phyloP scores from a whole-genome alignment of 1,140 invertebrate species.

The Drosophila seguyi region DNA sequence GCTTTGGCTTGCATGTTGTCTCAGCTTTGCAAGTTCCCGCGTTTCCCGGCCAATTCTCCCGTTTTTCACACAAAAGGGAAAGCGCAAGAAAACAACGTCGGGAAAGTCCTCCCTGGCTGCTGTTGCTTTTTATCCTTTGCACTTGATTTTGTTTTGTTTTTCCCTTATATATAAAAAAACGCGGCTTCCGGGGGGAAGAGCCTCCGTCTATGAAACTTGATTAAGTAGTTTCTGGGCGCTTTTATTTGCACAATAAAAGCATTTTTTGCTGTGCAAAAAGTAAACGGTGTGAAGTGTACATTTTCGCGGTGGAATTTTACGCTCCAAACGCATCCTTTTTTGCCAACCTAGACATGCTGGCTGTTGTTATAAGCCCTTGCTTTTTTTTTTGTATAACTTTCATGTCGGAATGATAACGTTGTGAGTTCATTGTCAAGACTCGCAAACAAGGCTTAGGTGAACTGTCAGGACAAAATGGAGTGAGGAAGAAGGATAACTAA shows the following conservation, averaged over 20 bases:
- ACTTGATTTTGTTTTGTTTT: slow-evolving; percentile 56
- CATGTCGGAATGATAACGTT: slow-evolving; percentile 67
- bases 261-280: slow-evolving; percentile 39
- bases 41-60: slow-evolving; percentile 26
- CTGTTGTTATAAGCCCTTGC: slow-evolving; percentile 64
- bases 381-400: slow-evolving; percentile 68
- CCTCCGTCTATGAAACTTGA: slow-evolving; percentile 63
- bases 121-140: slow-evolving; percentile 47
- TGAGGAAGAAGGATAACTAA: not conserved
- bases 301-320: slow-evolving; percentile 1
- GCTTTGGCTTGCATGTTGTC: slow-evolving; percentile 59
- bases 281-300: slow-evolving; percentile 33
- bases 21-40: slow-evolving; percentile 67
- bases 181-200: slow-evolving; percentile 39
- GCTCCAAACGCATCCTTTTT: slow-evolving; percentile 13
- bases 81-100: slow-evolving; percentile 38
- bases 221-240: slow-evolving; percentile 81
- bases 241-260: slow-evolving; percentile 82
- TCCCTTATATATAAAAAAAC: slow-evolving; percentile 53
- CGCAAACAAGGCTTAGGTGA: slow-evolving; percentile 64
- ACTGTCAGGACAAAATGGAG: slow-evolving; percentile 1
- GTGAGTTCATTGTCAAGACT: slow-evolving; percentile 75
- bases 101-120: slow-evolving; percentile 56
- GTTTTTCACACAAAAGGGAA: slow-evolving; percentile 43
- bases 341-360: slow-evolving; percentile 63